A percentile compares a stretch with the other conserved stretches of the same genome.
phyloP scores from a whole-genome alignment of 2,113 vertebrate genomes.

The Butorides virescens region DNA sequence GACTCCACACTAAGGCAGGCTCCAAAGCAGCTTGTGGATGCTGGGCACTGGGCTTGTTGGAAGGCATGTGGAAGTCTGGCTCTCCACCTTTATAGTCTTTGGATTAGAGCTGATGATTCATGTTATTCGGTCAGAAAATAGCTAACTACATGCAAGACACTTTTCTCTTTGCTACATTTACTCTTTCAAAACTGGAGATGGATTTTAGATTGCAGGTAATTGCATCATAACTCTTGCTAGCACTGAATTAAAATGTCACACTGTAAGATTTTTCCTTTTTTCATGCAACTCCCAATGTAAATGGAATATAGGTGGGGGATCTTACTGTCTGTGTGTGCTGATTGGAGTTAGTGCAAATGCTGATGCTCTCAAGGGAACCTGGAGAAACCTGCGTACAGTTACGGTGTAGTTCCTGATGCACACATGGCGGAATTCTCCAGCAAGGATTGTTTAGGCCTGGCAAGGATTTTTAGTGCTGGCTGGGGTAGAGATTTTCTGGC shows the following conservation, averaged over 20 bases:
- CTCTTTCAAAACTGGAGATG: not conserved
- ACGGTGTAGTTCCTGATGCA: not conserved
- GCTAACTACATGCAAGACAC: fast-evolving
- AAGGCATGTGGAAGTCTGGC: not conserved
- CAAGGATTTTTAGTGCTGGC: not conserved
- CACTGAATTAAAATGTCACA: not conserved
- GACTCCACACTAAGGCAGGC: not conserved
- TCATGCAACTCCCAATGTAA: not conserved
- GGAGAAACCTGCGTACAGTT: not conserved
- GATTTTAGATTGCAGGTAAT: not conserved
- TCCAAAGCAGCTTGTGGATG: not conserved
- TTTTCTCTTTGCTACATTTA: not conserved
- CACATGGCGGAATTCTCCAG: not conserved
- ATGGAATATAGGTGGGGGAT: not conserved
- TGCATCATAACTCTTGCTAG: not conserved
- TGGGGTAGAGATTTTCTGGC: not conserved
- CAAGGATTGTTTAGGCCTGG: no score
- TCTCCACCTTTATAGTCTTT: not conserved
- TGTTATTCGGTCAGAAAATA: not conserved
- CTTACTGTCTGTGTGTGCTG: not conserved
- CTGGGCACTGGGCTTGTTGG: not conserved
- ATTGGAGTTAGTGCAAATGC: not conserved
- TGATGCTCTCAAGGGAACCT: no score
- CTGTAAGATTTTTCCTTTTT: not conserved
- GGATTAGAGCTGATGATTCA: not conserved